These are phyloP conservation scores for Pipistrellus pygmaeus DNA, from an alignment of 2,797 vertebrate genomes.

Conservation along the genomic window DNA sequence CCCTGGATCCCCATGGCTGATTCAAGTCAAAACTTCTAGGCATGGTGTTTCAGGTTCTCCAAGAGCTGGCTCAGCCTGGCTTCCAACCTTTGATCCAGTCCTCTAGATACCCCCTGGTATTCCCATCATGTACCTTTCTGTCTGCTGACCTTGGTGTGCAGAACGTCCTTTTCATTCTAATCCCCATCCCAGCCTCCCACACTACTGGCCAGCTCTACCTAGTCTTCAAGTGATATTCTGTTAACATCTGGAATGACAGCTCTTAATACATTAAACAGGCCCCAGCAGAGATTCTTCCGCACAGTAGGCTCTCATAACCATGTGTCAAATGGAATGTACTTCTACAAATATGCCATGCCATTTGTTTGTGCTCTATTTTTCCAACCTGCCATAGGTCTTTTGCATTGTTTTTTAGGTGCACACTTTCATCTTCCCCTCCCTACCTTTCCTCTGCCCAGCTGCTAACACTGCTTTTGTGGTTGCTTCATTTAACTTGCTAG, in stretches of 20 bases:
- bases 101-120: background rate
- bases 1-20: background rate
- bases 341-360: background rate
- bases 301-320: background rate
- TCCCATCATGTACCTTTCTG: background rate
- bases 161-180: background rate
- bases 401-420: background rate
- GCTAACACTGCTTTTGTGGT: background rate
- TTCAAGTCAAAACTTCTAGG: background rate
- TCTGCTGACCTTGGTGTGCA: background rate
- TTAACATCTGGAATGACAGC: background rate
- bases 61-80: background rate
- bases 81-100: background rate
- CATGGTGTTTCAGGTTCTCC: background rate
- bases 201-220: background rate
- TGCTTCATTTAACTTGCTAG: background rate
- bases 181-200: background rate
- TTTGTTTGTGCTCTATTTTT: background rate
- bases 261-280: background rate
- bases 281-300: background rate
- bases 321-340: background rate
- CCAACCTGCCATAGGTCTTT: background rate
- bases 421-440: background rate
- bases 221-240: background rate
- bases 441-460: background rate